A percentile compares a stretch with the other conserved stretches of the same genome.
Evolutionary conservation across 2,888 invertebrate species (phyloP).

Genomic region (Dryobota labecula): DNA sequence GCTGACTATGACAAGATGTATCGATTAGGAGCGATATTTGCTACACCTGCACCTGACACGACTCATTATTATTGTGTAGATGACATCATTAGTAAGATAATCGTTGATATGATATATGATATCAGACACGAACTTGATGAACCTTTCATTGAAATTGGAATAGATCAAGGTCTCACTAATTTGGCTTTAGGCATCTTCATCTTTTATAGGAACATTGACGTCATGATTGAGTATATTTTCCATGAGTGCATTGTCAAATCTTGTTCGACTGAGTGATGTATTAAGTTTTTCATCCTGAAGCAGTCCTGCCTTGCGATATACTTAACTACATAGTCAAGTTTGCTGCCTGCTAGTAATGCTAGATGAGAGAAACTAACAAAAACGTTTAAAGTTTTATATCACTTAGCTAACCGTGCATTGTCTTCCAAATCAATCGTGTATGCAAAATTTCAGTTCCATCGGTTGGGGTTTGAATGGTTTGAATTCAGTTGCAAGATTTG

Average conservation of each 20-base stretch:
- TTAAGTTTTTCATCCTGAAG: background rate
- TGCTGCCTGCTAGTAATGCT: background rate
- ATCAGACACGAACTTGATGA: constrained; percentile 19
- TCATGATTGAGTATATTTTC: background rate
- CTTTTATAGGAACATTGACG: background rate
- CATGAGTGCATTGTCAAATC: background rate
- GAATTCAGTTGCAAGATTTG: too few species aligned
- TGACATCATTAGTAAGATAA: constrained; percentile 33
- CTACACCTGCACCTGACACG: constrained; percentile 17
- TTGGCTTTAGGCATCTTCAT: background rate
- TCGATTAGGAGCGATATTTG: constrained; percentile 18
- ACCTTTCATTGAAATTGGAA: background rate
- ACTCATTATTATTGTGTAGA: background rate
- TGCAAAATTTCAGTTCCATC: too few species aligned
- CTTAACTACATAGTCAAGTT: background rate
- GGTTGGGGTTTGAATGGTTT: too few species aligned
- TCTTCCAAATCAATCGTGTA: too few species aligned
- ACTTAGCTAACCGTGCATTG: too few species aligned
- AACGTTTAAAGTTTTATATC: background rate
- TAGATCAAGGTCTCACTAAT: constrained; percentile 12
- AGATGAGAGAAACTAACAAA: background rate
- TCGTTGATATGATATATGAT: background rate
- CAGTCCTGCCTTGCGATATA: background rate
- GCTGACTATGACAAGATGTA: constrained; percentile 18
- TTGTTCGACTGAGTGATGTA: background rate